These are phyloP conservation scores for Magallana gigas DNA, from an alignment of 1,140 invertebrate genomes.

Conservation along the genomic window DNA sequence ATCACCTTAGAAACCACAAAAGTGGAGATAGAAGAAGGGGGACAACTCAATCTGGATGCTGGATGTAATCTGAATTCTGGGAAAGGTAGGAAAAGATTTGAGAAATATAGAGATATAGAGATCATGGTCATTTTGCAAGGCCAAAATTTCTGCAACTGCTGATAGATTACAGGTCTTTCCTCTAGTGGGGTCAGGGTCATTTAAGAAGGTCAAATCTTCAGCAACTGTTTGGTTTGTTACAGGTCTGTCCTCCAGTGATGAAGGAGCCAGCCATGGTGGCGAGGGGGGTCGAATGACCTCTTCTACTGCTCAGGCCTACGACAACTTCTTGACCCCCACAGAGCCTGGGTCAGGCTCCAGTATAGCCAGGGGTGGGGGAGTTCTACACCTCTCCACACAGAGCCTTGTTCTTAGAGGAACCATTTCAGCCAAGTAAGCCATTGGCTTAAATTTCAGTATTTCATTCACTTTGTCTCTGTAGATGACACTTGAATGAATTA, in stretches of 20 bases:
- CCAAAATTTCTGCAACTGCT: no score
- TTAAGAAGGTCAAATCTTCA: no score
- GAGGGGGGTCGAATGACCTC: conserved; percentile 60
- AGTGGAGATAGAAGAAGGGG: conserved; percentile 62
- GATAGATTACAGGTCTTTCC: no score
- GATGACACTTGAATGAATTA: neutral
- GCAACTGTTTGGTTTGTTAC: neutral
- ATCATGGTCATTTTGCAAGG: no score
- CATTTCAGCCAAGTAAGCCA: conserved; percentile 57
- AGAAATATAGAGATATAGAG: no score
- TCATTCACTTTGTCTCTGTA: neutral
- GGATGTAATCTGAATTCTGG: conserved; percentile 1
- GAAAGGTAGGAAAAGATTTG: no score
- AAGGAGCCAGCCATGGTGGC: conserved; percentile 68
- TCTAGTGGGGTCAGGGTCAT: no score
- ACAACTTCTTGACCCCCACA: conserved; percentile 58
- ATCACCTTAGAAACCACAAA: conserved; percentile 44
- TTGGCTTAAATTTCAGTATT: neutral
- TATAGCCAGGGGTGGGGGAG: conserved; percentile 62
- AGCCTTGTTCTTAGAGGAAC: conserved; percentile 51
- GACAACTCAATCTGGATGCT: conserved; percentile 55
- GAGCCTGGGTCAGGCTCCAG: conserved; percentile 60
- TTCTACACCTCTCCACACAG: conserved; percentile 54
- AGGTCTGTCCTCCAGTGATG: conserved; percentile 39
- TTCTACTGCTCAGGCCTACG: conserved; percentile 53